Conservation (phyloP, 2,113 vertebrate species). For the Excalfactoria chinensis region DNA sequence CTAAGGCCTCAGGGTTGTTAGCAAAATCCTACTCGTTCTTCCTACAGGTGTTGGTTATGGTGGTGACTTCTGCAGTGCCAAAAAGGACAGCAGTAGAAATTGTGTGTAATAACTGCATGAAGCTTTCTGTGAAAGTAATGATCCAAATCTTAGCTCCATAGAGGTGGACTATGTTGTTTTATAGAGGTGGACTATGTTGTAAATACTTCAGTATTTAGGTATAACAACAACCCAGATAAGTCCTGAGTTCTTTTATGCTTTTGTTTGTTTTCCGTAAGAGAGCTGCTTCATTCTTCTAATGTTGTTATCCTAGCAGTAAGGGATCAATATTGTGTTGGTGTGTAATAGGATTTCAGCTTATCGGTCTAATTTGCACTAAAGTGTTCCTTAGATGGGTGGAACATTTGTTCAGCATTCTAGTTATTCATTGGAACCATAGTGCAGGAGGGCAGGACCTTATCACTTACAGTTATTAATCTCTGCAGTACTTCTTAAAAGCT, state of each 20-base stretch:
- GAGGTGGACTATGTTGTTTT: neutral
- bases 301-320: neutral
- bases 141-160: neutral
- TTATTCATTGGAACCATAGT: neutral
- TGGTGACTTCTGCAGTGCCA: neutral
- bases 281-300: neutral
- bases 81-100: neutral
- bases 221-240: neutral
- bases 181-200: too few species aligned
- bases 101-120: neutral
- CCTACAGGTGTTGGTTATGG: fast-evolving
- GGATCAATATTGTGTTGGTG: neutral
- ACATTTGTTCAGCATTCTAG: neutral
- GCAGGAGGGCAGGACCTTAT: neutral
- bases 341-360: neutral
- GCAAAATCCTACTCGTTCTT: neutral
- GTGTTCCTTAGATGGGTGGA: neutral
- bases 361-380: neutral
- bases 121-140: neutral
- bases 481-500: neutral
- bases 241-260: neutral
- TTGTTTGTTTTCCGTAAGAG: neutral
- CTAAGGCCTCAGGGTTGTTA: neutral
- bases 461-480: neutral
- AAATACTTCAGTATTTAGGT: neutral